Evolutionary conservation across 2,888 invertebrate genomes (phyloP).

Genomic region (Amblyjoppa proteus): DNA sequence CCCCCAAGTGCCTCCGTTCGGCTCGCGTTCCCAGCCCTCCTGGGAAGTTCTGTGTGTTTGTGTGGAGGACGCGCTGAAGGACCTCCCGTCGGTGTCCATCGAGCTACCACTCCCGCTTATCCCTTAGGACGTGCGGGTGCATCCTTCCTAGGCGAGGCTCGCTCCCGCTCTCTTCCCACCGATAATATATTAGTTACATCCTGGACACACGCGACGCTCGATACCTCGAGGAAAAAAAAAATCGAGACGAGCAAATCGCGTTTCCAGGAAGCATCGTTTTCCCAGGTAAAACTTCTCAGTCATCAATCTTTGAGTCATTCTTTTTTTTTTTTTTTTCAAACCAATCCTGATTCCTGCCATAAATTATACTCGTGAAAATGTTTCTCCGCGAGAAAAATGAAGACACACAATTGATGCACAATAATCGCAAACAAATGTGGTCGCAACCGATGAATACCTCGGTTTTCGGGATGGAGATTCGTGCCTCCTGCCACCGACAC

Average conservation of each 20-base stretch:
- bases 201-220: conserved; percentile 71
- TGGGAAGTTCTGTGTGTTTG: conserved; percentile 47
- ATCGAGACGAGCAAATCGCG: conserved; percentile 52
- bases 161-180: conserved; percentile 50
- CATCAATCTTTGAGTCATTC: conserved; percentile 31
- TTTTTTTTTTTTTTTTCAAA: not conserved
- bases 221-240: conserved; percentile 66
- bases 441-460: conserved; percentile 31
- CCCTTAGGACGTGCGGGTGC: conserved; percentile 44
- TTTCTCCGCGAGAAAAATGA: conserved; percentile 6
- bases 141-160: conserved; percentile 59
- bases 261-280: conserved; percentile 52
- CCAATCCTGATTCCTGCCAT: conserved; percentile 24
- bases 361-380: conserved; percentile 6
- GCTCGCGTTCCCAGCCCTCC: conserved; percentile 41
- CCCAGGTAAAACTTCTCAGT: conserved; percentile 44
- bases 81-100: conserved; percentile 57
- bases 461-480: not conserved
- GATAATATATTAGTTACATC: conserved; percentile 76
- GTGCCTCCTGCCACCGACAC: conserved; percentile 40
- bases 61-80: conserved; percentile 36
- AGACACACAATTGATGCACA: conserved; percentile 40
- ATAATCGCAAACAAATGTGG: conserved; percentile 59
- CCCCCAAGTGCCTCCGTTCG: conserved; percentile 71
- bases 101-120: conserved; percentile 57